Percentiles rank a stretch among this genome's conserved stretches.
Conservation (phyloP, 2,113 vertebrate species). For the Asarcornis scutulata region DNA sequence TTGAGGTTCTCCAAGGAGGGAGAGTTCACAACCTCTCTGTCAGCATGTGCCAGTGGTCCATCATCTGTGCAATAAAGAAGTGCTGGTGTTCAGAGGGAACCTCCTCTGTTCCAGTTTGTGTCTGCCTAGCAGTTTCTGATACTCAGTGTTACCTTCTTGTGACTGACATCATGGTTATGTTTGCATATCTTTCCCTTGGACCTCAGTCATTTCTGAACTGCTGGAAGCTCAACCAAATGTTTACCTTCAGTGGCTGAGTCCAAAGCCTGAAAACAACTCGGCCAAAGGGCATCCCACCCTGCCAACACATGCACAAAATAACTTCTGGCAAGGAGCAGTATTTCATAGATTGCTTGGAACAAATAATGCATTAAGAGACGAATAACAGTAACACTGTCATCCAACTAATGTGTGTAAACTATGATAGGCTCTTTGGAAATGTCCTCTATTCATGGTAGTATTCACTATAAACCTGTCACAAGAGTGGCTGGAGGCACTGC, state of each 20-base stretch:
- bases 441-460: rapidly evolving
- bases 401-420: not conserved
- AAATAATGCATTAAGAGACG: not conserved
- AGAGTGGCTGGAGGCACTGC: not conserved
- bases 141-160: not conserved
- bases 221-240: not conserved
- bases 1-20: too few species aligned
- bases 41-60: too few species aligned
- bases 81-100: not conserved
- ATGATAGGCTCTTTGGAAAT: not conserved
- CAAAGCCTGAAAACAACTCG: not conserved
- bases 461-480: not conserved
- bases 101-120: too few species aligned
- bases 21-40: too few species aligned
- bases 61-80: not conserved
- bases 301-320: rapidly evolving
- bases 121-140: not conserved
- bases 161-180: not conserved
- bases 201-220: not conserved
- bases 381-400: not conserved
- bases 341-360: not conserved
- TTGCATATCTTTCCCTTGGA: not conserved
- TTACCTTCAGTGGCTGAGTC: rapidly evolving
- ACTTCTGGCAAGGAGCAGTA: not conserved
- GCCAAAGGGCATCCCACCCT: not conserved